Evolutionary conservation across 1,140 invertebrate genomes (phyloP).

Genomic region (Drosophila biarmipes): DNA sequence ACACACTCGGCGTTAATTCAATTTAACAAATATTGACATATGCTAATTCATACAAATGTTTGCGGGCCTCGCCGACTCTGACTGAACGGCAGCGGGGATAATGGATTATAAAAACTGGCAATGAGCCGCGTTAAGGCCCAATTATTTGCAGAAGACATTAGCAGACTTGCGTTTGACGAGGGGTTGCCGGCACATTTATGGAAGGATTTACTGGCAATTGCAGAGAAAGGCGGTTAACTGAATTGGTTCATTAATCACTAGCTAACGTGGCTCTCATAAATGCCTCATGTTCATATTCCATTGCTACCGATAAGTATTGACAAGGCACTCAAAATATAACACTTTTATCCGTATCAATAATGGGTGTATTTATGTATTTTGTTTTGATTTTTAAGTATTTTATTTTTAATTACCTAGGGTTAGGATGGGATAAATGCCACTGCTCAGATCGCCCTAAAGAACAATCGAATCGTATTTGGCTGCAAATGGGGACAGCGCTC

Average conservation of each 20-base stretch:
- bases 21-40: conserved; percentile 83
- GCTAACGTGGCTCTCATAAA: conserved; percentile 3
- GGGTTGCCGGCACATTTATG: conserved; percentile 43
- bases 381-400: neutral
- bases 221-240: conserved; percentile 19
- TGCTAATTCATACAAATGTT: conserved; percentile 82
- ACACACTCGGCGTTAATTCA: conserved; percentile 69
- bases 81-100: conserved; percentile 34
- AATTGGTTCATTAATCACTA: conserved; percentile 59
- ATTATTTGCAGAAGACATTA: conserved; percentile 77
- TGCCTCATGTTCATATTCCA: neutral
- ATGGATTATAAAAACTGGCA: conserved; percentile 82
- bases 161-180: conserved; percentile 47
- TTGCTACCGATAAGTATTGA: too few species aligned
- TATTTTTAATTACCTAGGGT: too few species aligned
- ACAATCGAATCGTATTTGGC: conserved; percentile 2
- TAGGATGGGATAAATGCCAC: too few species aligned
- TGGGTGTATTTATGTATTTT: too few species aligned
- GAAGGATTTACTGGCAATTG: conserved; percentile 47
- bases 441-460: too few species aligned
- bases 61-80: conserved; percentile 32
- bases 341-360: too few species aligned
- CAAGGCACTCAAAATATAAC: too few species aligned
- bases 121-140: conserved; percentile 78
- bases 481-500: too few species aligned